Base-by-base conservation (phyloP, 2,113 vertebrate genomes). In the Alligator sinensis region DNA sequence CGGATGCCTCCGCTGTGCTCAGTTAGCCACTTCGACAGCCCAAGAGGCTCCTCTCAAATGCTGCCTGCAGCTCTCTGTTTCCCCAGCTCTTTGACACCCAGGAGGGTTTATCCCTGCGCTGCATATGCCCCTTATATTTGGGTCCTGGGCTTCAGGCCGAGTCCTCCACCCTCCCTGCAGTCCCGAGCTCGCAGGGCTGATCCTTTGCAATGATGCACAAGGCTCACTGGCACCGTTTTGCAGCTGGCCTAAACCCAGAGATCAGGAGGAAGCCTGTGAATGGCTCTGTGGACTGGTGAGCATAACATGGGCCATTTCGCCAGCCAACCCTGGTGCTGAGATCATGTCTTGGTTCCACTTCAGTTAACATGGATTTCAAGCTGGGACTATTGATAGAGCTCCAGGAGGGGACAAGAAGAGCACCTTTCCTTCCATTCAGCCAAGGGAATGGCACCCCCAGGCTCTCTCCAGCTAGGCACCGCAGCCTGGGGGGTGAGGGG, bases 321-420 rank as follows among this genome's bases (percentile, higher is more conserved):
- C 13, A 13, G 75, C 4, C 4, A 28, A 6, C 28, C n/a, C 14
- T 3, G 74, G 54, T 34, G n/a, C 21, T 60, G 24, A 63, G 24
- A 21, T 34, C 5, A 0, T 1, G 9, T 2, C 3, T 15, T 38
- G 12, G 27, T 25, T 13, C 55, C 38, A 4, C 24, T 4, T 25
- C 19, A 13, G 4, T 59, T 30, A 47, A 47, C 58, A 64, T 25
- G n/a, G 58, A 24, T 64, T 64, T 83, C 11, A 12, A 54, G 59
- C 27, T 28, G 11, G n/a, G 18, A 13, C 63, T 79, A 18, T 21
- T 72, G 78, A 17, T 63, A 13, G 47, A 47, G 47, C 47, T 9
- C 47, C 47, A 47, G 47, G 47, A 47, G 47, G 47, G 47, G 47
- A 47, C 8, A 47, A 47, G 47, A 47, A 47, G 47, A 47, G 47